Base-by-base conservation (phyloP, 2,113 vertebrate genomes). In the Cepphus grylle region DNA sequence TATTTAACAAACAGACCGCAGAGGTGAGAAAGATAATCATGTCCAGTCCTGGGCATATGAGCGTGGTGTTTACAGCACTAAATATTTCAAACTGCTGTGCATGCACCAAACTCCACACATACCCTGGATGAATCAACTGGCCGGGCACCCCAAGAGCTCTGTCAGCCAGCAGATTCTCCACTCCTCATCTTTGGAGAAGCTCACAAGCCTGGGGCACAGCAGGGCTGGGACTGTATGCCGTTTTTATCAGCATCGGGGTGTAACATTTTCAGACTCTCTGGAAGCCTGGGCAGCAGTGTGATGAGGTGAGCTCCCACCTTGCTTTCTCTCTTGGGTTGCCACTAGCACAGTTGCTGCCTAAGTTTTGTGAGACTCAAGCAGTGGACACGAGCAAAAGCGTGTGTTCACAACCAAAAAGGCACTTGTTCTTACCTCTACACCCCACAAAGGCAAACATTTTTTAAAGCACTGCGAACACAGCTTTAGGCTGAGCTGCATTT, bases 1-100 rank as follows among this genome's bases (percentile, higher is more conserved):
- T 94, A 73, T 92, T 92, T 92, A 92, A 71, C 56, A 94, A 88
- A 89, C 71, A 77, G 86, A 58, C 52, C 43, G 4, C 49, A 84
- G 71, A 96, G 79, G 90, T 87, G 82, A 88, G 95, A 93, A 94
- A 95, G 91, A 89, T 81, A 86, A 92, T 92, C 90, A 47, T 66
- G 79, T 88, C 74, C 81, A 84, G 81, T 73, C 77, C 66, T 84
- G 85, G 92, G 70, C 61, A 56, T 10, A 72, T 0, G 15, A 72
- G 61, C 85, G 16, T 27, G 59, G 70, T 70, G 89, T 91, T 95
- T 95, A 71, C 76, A 78, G 84, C 80, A 91, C 78, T 90, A 81
- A 89, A 11, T 92, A 86, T 94, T 93, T 94, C 88, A 77, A 94
- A 88, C 79, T 92, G 93, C 85, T 67, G 30, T 78, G 94, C 62